A percentile compares a stretch with the other conserved stretches of the same genome.
phyloP scores from a whole-genome alignment of 2,113 vertebrate species.

The Stomatorhinus ivindoensis region DNA sequence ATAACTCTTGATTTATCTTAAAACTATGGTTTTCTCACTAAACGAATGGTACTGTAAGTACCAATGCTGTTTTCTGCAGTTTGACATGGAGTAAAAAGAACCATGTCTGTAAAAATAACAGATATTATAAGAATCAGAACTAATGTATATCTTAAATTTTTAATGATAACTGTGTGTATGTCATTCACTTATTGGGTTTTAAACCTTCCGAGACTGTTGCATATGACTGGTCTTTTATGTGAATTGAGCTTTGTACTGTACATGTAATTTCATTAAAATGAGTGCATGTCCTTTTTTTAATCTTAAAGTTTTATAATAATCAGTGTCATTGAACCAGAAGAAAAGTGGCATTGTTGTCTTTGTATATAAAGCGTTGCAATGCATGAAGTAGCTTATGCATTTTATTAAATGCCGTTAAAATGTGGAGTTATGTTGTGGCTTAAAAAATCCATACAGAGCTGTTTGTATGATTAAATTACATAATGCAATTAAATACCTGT shows the following conservation, averaged over 20 bases:
- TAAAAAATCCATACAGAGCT: constrained; percentile 62
- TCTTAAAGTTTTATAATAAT: constrained; percentile 68
- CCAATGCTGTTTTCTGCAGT: neutral
- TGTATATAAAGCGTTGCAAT: constrained; percentile 82
- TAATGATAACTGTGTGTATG: constrained; percentile 21
- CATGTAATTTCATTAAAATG: constrained; percentile 66
- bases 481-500: constrained; percentile 27
- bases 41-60: constrained; percentile 17
- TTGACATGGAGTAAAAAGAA: constrained; percentile 8
- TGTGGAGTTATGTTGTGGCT: constrained; percentile 77
- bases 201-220: constrained; percentile 48
- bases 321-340: constrained; percentile 62
- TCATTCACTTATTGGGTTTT: constrained; percentile 39
- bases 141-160: constrained; percentile 24
- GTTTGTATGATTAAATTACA: constrained; percentile 68
- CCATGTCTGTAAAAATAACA: constrained; percentile 22
- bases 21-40: constrained; percentile 2
- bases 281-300: constrained; percentile 76
- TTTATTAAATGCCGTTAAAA: constrained; percentile 85
- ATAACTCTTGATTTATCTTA: constrained; percentile 9
- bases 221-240: constrained; percentile 51
- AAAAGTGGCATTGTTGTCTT: constrained; percentile 76
- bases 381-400: constrained; percentile 88
- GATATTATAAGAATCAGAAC: constrained; percentile 14
- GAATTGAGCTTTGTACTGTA: constrained; percentile 52